A percentile compares a stretch with the other conserved stretches of the same genome.
Conservation (phyloP, 2,888 invertebrate species). For the Anthrax anthrax region DNA sequence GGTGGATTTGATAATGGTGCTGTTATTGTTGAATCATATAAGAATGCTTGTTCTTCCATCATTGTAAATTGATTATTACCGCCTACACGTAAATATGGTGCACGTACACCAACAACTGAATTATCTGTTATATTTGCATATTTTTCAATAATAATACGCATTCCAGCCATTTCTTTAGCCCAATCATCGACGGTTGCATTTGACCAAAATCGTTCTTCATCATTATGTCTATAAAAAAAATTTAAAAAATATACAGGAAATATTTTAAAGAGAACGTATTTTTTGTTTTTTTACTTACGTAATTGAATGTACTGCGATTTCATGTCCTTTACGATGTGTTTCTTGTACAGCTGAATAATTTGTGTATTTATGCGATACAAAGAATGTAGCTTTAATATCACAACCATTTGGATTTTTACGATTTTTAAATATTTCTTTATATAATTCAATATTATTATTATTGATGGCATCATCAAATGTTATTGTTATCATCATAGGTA, state of each 20-base stretch:
- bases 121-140: slow-evolving; percentile 81
- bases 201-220: slow-evolving; percentile 85
- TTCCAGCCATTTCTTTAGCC: slow-evolving; percentile 91
- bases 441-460: slow-evolving; percentile 86
- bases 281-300: slow-evolving; percentile 48
- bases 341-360: slow-evolving; percentile 90
- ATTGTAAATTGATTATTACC: slow-evolving; percentile 94
- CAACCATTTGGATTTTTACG: slow-evolving; percentile 88
- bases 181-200: slow-evolving; percentile 83
- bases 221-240: slow-evolving; percentile 54
- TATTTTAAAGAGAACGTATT: neutral
- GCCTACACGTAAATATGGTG: slow-evolving; percentile 80
- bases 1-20: slow-evolving; percentile 83
- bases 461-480: slow-evolving; percentile 92
- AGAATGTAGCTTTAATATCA: slow-evolving; percentile 83
- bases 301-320: slow-evolving; percentile 87
- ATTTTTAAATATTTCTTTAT: slow-evolving; percentile 83
- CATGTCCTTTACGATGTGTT: slow-evolving; percentile 80
- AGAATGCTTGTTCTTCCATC: slow-evolving; percentile 92
- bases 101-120: slow-evolving; percentile 80
- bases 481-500: slow-evolving; percentile 88
- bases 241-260: too few species aligned
- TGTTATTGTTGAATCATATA: slow-evolving; percentile 91
- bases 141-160: slow-evolving; percentile 80
- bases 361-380: slow-evolving; percentile 84